A percentile compares a stretch with the other conserved stretches of the same genome.
Conservation (phyloP, 2,797 vertebrate genomes). For the Menidia menidia region DNA sequence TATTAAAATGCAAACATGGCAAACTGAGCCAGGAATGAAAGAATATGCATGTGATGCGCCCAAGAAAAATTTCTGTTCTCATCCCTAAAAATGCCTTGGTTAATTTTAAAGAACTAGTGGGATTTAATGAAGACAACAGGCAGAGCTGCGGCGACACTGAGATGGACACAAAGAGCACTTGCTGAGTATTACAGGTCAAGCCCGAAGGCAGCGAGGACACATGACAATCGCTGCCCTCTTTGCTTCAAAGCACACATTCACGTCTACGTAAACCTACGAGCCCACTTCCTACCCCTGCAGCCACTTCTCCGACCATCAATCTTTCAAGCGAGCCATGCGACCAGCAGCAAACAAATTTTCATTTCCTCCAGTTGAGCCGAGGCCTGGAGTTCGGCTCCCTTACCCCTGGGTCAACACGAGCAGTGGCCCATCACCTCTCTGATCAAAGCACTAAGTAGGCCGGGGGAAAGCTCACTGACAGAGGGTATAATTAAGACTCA, state of each 20-base stretch:
- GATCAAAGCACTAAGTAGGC: slow-evolving; percentile 67
- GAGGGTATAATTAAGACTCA: slow-evolving; percentile 76
- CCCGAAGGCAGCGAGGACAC: slow-evolving; percentile 47
- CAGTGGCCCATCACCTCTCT: slow-evolving; percentile 48
- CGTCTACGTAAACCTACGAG: slow-evolving; percentile 67
- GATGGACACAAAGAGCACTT: slow-evolving; percentile 27
- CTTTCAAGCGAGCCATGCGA: slow-evolving; percentile 53
- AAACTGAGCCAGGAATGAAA: slow-evolving; percentile 68
- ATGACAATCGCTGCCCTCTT: slow-evolving; percentile 68
- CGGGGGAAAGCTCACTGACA: slow-evolving; percentile 57
- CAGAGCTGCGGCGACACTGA: slow-evolving; percentile 8
- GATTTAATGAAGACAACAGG: slow-evolving; percentile 35
- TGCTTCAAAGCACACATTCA: slow-evolving; percentile 74
- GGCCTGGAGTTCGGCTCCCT: slow-evolving; percentile 64
- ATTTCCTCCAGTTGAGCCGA: slow-evolving; percentile 68
- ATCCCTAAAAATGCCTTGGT: slow-evolving; percentile 47
- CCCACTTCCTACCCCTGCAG: slow-evolving; percentile 74
- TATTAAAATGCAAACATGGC: slow-evolving; percentile 70
- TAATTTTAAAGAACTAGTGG: slow-evolving; percentile 25
- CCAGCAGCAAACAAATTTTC: slow-evolving; percentile 69
- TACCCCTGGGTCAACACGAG: slow-evolving; percentile 57
- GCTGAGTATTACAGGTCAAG: slow-evolving; percentile 61
- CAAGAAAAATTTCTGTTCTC: slow-evolving; percentile 50
- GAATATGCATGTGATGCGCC: slow-evolving; percentile 33
- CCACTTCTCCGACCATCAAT: slow-evolving; percentile 55